Percentiles rank a stretch among this genome's conserved stretches.
These are phyloP conservation scores for Dasyprocta punctata DNA, from an alignment of 2,113 vertebrate species.

Conservation along the genomic window DNA sequence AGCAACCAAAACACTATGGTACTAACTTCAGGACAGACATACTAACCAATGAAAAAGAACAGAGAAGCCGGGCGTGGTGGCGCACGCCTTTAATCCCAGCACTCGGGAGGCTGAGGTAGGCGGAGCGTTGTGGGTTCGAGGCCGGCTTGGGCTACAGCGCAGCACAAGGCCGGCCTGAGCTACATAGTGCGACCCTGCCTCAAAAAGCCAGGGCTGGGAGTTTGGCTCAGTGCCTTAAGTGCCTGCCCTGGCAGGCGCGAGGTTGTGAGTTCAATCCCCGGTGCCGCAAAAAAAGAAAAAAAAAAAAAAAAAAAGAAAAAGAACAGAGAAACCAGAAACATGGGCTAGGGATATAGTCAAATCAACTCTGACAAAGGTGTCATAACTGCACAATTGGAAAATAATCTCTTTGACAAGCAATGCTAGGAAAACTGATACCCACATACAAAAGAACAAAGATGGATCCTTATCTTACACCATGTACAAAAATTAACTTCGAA, in stretches of 20 bases:
- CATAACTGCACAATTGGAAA: not conserved
- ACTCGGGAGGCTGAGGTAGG: no score
- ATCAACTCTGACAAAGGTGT: not conserved
- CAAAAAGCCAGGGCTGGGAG: no score
- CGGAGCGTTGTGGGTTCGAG: no score
- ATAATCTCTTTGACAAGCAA: not conserved
- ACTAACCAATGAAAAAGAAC: not conserved
- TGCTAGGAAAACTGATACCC: not conserved
- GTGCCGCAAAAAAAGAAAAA: no score
- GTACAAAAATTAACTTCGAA: not conserved
- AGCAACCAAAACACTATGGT: not conserved
- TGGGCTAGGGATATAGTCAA: not conserved
- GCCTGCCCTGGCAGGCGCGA: no score
- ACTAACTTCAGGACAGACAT: not conserved
- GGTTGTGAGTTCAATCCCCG: no score
- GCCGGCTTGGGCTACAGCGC: no score
- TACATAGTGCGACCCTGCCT: no score
- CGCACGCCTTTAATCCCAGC: no score
- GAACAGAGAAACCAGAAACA: not conserved
- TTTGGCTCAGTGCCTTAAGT: no score
- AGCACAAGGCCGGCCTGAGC: no score
- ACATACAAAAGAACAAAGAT: not conserved
- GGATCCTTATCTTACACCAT: not conserved
- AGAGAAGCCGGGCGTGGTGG: no score
- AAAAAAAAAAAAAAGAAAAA: not conserved